phyloP scores from a whole-genome alignment of 2,888 invertebrate species.

The Apotomis turbidana region DNA sequence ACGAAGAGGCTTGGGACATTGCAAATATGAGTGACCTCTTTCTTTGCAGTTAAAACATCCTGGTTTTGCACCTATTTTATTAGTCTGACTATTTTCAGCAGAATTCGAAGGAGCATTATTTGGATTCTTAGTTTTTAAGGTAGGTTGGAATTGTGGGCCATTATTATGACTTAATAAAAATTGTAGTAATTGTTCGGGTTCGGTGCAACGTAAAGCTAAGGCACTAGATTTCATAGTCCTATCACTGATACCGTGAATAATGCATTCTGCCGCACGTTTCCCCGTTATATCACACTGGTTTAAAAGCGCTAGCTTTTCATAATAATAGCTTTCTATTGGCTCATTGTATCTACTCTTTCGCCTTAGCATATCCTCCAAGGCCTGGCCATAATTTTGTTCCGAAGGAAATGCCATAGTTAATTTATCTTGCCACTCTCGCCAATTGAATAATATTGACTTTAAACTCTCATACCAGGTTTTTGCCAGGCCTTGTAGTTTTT shows the following conservation, averaged over 20 bases:
- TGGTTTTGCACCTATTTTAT: too few relatives aligned
- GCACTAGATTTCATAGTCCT: conserved; percentile 43
- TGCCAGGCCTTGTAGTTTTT: conserved; percentile 16
- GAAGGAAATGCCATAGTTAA: conserved; percentile 1
- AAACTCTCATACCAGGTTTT: conserved; percentile 17
- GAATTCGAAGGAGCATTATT: too few relatives aligned
- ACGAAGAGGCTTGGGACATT: too few relatives aligned
- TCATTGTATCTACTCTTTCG: conserved; percentile 7
- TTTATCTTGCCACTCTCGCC: conserved; percentile 10
- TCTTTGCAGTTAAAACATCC: background rate
- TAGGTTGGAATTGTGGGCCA: conserved; percentile 7
- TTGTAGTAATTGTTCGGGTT: conserved; percentile 39
- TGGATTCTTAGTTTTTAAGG: background rate
- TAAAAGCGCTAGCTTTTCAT: background rate
- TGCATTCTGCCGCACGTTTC: conserved; percentile 39
- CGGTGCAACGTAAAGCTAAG: conserved; percentile 39
- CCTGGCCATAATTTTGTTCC: conserved; percentile 6
- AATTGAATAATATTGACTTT: conserved; percentile 1
- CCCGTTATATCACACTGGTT: conserved; percentile 43
- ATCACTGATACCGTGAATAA: conserved; percentile 44
- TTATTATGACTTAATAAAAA: conserved; percentile 30
- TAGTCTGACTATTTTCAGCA: too few relatives aligned
- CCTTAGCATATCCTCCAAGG: conserved; percentile 4
- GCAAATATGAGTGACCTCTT: background rate
- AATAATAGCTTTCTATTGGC: conserved; percentile 7